A percentile compares a stretch with the other conserved stretches of the same genome.
Evolutionary conservation across 2,888 invertebrate genomes (phyloP).

Genomic region (Malthinus seriepunctatus): DNA sequence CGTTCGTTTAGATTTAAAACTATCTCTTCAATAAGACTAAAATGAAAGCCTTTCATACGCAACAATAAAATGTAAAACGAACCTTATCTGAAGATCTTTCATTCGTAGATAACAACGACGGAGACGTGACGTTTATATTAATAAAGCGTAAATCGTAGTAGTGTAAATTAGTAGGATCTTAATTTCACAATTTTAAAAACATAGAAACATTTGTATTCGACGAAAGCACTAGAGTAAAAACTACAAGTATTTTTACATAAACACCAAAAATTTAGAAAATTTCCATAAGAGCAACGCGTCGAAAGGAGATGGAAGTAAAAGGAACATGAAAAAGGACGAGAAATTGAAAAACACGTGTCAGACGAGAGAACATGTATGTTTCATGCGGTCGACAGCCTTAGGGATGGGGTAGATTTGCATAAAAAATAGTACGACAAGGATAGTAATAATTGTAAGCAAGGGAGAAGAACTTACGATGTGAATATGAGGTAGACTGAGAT

Average conservation of each 20-base stretch:
- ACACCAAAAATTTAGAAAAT: conserved; percentile 50
- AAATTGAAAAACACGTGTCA: conserved; percentile 49
- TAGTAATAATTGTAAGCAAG: conserved; percentile 9
- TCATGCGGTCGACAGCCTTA: conserved; percentile 44
- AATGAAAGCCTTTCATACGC: too few species aligned
- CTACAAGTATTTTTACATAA: conserved; percentile 50
- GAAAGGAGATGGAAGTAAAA: conserved; percentile 22
- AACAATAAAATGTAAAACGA: conserved; percentile 17
- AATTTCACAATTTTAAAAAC: conserved; percentile 46
- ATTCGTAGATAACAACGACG: conserved; percentile 13
- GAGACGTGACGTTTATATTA: not conserved
- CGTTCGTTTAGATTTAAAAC: too few species aligned
- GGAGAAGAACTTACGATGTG: conserved; percentile 12
- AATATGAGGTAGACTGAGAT: conserved; percentile 10
- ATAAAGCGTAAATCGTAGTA: too few species aligned
- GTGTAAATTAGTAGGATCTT: conserved; percentile 33
- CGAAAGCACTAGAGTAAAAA: conserved; percentile 45
- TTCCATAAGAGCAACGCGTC: conserved; percentile 46
- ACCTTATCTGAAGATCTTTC: conserved; percentile 25
- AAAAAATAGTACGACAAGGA: conserved; percentile 36
- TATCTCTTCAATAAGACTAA: too few species aligned
- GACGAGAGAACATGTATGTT: conserved; percentile 47
- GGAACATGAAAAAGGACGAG: conserved; percentile 23
- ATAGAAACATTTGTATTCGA: conserved; percentile 45
- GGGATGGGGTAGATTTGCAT: conserved; percentile 46